Evolutionary conservation across 2,113 vertebrate genomes (phyloP).

Genomic region (Megatriorchis doriae): DNA sequence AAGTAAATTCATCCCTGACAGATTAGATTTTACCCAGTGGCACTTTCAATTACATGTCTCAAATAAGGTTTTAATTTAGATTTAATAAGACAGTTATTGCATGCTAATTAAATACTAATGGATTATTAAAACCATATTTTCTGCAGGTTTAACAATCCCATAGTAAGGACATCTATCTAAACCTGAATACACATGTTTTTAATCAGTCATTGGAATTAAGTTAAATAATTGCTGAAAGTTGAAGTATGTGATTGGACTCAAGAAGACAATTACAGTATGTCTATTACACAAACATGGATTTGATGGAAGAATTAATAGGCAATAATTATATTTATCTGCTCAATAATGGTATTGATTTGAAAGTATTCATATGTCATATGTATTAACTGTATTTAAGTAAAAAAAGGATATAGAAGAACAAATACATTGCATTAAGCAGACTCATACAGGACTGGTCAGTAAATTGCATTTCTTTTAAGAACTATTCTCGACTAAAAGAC

Average conservation of each 20-base stretch:
- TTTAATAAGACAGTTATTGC: constrained; percentile 72
- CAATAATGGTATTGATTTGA: not conserved
- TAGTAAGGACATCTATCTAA: constrained; percentile 59
- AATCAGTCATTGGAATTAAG: constrained; percentile 54
- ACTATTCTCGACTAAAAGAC: not conserved
- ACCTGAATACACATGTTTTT: constrained; percentile 57
- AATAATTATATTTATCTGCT: constrained; percentile 21
- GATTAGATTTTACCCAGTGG: constrained; percentile 65
- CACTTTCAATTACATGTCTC: constrained; percentile 64
- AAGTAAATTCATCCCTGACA: constrained; percentile 48
- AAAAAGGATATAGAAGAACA: not conserved
- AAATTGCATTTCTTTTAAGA: constrained; percentile 23
- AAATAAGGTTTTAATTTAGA: constrained; percentile 68
- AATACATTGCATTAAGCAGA: not conserved
- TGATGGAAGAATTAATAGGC: constrained; percentile 33
- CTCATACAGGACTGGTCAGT: not conserved
- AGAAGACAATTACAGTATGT: constrained; percentile 27
- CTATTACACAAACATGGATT: constrained; percentile 2
- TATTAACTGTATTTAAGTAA: not conserved
- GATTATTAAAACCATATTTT: constrained; percentile 70
- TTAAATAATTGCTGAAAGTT: constrained; percentile 54
- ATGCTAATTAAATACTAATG: constrained; percentile 67
- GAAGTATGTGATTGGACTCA: constrained; percentile 35
- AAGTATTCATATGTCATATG: not conserved
- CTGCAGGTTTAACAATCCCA: constrained; percentile 47